Conservation (phyloP, 2,888 invertebrate species). For the Drosophila rellima region DNA sequence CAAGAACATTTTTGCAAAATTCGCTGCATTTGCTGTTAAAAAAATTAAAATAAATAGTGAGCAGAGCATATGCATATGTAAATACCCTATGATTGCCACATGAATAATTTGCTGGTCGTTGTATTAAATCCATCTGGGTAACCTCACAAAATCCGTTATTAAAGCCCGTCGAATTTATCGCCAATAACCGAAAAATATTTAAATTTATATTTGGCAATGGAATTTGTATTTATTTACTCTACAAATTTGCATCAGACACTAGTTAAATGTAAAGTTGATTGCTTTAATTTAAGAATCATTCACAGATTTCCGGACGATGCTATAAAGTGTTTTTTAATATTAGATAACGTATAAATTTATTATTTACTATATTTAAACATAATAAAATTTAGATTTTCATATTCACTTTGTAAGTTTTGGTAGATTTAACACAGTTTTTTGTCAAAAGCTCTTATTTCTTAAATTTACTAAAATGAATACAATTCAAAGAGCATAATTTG, state of each 20-base stretch:
- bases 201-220: neutral
- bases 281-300: neutral
- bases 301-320: neutral
- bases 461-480: too few species aligned
- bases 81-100: conserved; percentile 6
- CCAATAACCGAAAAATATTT: neutral
- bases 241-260: neutral
- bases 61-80: conserved; percentile 1
- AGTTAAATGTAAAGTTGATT: neutral
- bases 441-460: too few species aligned
- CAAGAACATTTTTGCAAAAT: conserved; percentile 25
- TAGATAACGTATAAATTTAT: neutral
- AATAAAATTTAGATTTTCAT: too few species aligned
- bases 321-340: neutral
- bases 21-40: conserved; percentile 16
- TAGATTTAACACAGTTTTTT: too few species aligned
- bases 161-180: neutral
- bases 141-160: neutral
- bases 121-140: neutral
- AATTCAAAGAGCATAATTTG: too few species aligned
- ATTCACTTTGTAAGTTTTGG: too few species aligned
- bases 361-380: too few species aligned
- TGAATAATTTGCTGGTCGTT: neutral
- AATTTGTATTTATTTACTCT: neutral
- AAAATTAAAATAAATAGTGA: neutral